Percentiles rank a stretch among this genome's conserved stretches.
These are phyloP conservation scores for Sebastiscus tertius DNA, from an alignment of 2,797 vertebrate genomes.

Conservation along the genomic window DNA sequence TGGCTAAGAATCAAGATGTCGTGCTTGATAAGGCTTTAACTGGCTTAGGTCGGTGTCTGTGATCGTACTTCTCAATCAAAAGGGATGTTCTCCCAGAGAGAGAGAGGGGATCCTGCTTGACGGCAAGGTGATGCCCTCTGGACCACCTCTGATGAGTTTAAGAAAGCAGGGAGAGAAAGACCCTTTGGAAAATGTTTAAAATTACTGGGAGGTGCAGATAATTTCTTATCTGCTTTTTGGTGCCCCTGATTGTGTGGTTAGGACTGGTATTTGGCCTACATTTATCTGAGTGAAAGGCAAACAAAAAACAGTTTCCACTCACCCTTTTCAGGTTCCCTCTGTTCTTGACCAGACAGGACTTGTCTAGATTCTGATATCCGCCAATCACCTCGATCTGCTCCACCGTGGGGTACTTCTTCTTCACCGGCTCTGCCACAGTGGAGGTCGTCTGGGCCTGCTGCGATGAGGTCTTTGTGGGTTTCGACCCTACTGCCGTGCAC, in stretches of 20 bases:
- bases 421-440: conserved; percentile 54
- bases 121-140: conserved; percentile 1
- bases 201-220: neutral
- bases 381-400: conserved; percentile 94
- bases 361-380: conserved; percentile 89
- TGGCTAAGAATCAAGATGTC: conserved; percentile 77
- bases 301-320: conserved; percentile 57
- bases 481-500: neutral
- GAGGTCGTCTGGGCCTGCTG: conserved; percentile 39
- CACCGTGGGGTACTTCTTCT: conserved; percentile 90
- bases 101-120: conserved; percentile 57
- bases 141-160: neutral
- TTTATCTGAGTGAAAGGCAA: neutral
- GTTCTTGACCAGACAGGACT: conserved; percentile 89
- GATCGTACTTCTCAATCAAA: conserved; percentile 67
- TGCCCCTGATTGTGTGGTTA: neutral
- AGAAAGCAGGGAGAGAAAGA: neutral
- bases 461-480: conserved; percentile 25
- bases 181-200: neutral
- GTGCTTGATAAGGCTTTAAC: conserved; percentile 83
- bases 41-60: conserved; percentile 66
- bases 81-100: conserved; percentile 71
- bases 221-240: neutral
- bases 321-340: conserved; percentile 86
- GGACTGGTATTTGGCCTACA: neutral